Base-by-base conservation (phyloP, 2,888 invertebrate species). In the Agrochola litura region DNA sequence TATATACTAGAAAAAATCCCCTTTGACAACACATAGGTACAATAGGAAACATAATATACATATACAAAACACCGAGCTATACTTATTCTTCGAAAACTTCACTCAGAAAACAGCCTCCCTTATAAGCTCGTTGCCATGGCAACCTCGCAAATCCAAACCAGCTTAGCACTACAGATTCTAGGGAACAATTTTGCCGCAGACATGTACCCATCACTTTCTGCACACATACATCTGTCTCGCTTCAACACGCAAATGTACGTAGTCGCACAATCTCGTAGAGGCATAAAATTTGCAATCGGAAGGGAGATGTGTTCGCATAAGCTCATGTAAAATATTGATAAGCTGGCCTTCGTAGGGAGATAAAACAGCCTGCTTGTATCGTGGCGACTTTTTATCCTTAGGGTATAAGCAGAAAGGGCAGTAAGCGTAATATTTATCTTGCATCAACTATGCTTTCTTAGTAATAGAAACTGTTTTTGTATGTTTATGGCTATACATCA, bases 221-320 rank as follows among this genome's bases (percentile, higher is more conserved):
- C 0, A 10, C 12, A 16, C n/a, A 77, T 84, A 82, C 19, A 19
- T 74, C 68, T 77, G 56, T 82, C 82, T 73, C 72, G 19, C 54
- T 86, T 65, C 30, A 58, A 66, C 30, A 52, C 37, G 63, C n/a
- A 67, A 61, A 63, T 67, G 63, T 81, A 68, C 71, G 46, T n/a
- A 52, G 64, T 75, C 64, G 54, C 25, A 66, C 73, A 81, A 86
- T 87, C 82, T 84, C 61, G 65, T 65, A 73, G 70, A 71, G 63
- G 64, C 70, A 84, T 87, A 80, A 82, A 88, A 86, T 87, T 87
- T 82, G 88, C 85, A 82, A 84, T 88, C 46, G 82, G 63, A 71
- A 84, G 58, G 78, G 71, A 54, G 56, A 75, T 30, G 73, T 76
- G 74, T 70, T 73, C 56, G 54, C 73, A 63, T 79, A 79, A 80